These are phyloP conservation scores for Corydoras maculifer DNA, from an alignment of 2,113 vertebrate species.

Conservation along the genomic window DNA sequence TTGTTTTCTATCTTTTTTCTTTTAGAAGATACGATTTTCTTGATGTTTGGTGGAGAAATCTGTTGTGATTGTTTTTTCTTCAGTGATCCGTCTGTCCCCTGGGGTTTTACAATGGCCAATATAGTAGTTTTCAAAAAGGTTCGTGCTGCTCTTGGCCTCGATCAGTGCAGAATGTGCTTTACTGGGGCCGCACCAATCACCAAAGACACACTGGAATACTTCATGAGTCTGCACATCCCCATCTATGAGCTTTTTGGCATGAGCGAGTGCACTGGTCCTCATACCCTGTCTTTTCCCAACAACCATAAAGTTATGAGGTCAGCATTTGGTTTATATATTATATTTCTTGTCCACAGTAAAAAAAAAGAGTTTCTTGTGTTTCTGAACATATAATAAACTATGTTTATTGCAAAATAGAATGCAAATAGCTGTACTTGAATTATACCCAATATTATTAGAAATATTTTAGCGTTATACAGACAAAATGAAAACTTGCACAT, in stretches of 20 bases:
- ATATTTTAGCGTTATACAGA: too few species aligned
- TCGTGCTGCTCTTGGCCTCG: slow-evolving; percentile 59
- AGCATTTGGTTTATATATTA: neutral
- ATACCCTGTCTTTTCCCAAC: slow-evolving; percentile 47
- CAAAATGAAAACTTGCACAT: too few species aligned
- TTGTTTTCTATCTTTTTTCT: neutral
- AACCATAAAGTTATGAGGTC: slow-evolving; percentile 58
- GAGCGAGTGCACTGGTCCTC: slow-evolving; percentile 68
- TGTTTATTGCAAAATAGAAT: too few species aligned
- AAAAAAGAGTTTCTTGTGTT: too few species aligned
- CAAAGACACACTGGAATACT: slow-evolving; percentile 67
- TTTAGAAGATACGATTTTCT: neutral
- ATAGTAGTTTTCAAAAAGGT: slow-evolving; percentile 67
- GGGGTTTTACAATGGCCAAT: slow-evolving; percentile 66
- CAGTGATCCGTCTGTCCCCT: slow-evolving; percentile 57
- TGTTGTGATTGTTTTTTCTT: neutral
- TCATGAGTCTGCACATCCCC: slow-evolving; percentile 71
- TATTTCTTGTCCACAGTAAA: neutral
- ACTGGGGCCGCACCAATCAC: slow-evolving; percentile 65
- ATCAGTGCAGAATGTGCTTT: slow-evolving; percentile 59
- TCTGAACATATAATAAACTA: too few species aligned
- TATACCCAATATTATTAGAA: too few species aligned
- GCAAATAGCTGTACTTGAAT: too few species aligned
- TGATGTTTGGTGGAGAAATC: neutral
- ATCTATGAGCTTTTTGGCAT: slow-evolving; percentile 65